Conservation (phyloP, 2,797 vertebrate species). For the Rousettus madagascariensis region DNA sequence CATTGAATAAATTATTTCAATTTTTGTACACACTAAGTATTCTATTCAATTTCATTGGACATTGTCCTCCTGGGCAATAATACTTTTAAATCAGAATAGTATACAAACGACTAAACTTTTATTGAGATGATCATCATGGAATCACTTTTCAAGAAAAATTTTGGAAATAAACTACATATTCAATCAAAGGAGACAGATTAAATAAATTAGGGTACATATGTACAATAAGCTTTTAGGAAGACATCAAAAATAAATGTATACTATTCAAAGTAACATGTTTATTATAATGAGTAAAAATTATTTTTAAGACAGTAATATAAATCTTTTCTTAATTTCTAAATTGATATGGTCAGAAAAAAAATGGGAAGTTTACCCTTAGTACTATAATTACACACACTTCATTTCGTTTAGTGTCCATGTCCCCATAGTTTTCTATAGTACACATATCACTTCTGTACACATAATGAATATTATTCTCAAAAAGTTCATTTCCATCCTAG, state of each 20-base stretch:
- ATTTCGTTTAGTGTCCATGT: neutral
- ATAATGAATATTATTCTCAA: neutral
- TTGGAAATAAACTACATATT: neutral
- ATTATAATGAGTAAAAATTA: neutral
- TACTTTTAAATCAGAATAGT: neutral
- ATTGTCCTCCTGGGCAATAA: neutral
- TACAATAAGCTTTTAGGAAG: neutral
- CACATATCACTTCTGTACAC: neutral
- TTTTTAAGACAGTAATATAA: neutral
- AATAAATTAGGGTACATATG: neutral
- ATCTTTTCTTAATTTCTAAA: conserved; percentile 37
- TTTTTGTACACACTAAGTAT: neutral
- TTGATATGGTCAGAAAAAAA: conserved; percentile 11
- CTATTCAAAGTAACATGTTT: neutral
- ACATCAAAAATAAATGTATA: neutral
- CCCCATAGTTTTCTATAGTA: neutral
- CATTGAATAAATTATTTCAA: neutral
- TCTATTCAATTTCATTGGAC: neutral
- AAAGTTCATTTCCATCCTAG: neutral
- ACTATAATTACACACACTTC: neutral
- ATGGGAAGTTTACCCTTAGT: neutral
- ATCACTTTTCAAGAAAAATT: neutral
- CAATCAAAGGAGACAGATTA: neutral
- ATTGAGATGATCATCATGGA: neutral
- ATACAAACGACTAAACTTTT: neutral